Conservation (phyloP, 2,797 vertebrate genomes). For the Echeneis naucrates region DNA sequence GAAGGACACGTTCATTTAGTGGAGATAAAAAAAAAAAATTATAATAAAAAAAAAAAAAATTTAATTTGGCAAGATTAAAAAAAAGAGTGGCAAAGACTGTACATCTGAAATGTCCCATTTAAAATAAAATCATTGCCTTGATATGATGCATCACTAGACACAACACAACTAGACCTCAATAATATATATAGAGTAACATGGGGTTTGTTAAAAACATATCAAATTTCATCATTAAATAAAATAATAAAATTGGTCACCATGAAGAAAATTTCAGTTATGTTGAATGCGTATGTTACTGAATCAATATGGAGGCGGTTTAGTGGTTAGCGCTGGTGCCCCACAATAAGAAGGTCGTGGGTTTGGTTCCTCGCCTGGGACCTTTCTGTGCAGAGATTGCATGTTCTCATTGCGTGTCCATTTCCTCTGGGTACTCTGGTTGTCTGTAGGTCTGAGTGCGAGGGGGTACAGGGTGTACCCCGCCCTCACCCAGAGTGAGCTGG, state of each 20-base stretch:
- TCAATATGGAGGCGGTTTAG: not conserved
- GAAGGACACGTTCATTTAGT: slow-evolving; percentile 4
- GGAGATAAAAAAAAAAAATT: slow-evolving; percentile 4
- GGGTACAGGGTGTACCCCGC: too few species aligned
- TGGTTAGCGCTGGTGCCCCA: too few species aligned
- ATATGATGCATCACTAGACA: not conserved
- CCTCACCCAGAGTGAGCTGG: too few species aligned
- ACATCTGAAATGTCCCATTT: slow-evolving; percentile 13
- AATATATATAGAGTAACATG: not conserved
- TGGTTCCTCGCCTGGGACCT: too few species aligned
- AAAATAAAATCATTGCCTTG: not conserved
- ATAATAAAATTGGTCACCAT: not conserved
- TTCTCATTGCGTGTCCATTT: too few species aligned
- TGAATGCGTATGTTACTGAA: not conserved
- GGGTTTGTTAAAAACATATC: not conserved
- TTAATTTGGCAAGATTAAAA: slow-evolving; percentile 30
- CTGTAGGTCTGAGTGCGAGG: too few species aligned
- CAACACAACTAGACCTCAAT: slow-evolving; percentile 5
- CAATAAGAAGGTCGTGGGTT: too few species aligned
- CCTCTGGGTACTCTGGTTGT: too few species aligned
- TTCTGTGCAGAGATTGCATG: too few species aligned
- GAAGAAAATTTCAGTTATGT: not conserved
- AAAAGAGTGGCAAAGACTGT: slow-evolving; percentile 22
- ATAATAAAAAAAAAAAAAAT: slow-evolving; percentile 4
- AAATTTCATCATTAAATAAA: not conserved